A percentile compares a stretch with the other conserved stretches of the same genome.
These are phyloP conservation scores for Charadrius vociferus DNA, from an alignment of 2,113 vertebrate species.

Conservation along the genomic window DNA sequence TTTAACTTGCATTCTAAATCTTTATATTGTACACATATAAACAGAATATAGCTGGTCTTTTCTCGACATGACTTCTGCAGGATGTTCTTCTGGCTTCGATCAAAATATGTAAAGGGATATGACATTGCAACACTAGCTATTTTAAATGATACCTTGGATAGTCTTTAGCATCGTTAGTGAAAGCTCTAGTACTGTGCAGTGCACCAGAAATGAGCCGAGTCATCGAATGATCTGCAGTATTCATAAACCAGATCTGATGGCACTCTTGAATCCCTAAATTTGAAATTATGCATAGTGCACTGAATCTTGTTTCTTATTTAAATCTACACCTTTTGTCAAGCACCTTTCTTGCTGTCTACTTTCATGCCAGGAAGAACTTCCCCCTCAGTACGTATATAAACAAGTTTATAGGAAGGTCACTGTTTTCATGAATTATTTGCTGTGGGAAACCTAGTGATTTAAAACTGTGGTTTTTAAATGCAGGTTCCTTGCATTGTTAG, in stretches of 20 bases:
- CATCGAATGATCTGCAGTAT: neutral
- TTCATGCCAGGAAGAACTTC: neutral
- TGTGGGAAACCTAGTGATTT: neutral
- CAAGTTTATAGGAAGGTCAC: neutral
- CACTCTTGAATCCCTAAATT: neutral
- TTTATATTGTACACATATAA: neutral
- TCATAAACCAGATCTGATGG: neutral
- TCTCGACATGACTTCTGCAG: neutral
- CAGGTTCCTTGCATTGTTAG: neutral
- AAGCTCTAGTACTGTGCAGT: neutral
- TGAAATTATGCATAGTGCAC: neutral
- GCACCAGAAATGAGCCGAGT: neutral
- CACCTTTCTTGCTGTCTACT: neutral
- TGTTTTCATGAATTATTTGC: neutral
- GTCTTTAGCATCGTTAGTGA: neutral
- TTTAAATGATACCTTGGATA: neutral
- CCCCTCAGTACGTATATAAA: neutral
- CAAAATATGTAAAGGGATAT: neutral
- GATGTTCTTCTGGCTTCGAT: neutral
- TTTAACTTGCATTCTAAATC: neutral
- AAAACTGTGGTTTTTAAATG: neutral
- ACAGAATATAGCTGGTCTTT: neutral
- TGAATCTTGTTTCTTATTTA: neutral
- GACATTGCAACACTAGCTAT: neutral
- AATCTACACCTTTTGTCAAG: neutral